Evolutionary conservation across 2,888 invertebrate species (phyloP), one percentile per base, ranked within the genome.

Genomic region (Helleia helle): DNA sequence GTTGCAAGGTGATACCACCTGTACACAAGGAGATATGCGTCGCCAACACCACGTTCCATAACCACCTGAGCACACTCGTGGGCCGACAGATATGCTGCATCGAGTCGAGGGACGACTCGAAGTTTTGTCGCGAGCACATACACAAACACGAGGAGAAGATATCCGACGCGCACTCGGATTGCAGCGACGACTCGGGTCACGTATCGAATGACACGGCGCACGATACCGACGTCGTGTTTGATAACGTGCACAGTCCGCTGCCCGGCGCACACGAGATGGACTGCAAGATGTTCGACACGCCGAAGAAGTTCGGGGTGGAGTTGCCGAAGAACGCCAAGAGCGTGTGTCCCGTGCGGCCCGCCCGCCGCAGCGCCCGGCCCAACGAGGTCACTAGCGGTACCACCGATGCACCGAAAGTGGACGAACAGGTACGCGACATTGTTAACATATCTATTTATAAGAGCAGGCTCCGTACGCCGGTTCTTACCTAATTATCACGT

Each of bases 131-230:
- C 42, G 74, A 81, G 63, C 62, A 73, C 42, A 54, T 73, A 51
- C 69, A 70, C 48, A 84, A 84, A 65, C 77, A 76, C 36, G 79
- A 83, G 36, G 84, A 85, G 55, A 86, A 86, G 64, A 76, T 80
- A 65, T 86, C 86, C 44, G 87, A 88, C 67, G 87, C 88, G 51
- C 87, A 86, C 50, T 90, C 90, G 4, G 91, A 91, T 56, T 91
- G 92, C 56, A 91, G 92, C 43, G 93, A 93, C 57, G 93, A 93
- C 75, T 93, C 93, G 42, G 93, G 93, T 45, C 92, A 93, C 71
- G 93, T 92, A 53, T 93, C 93, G 37, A 93, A 92, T 59, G 92
- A 91, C 63, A 91, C 92, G 44, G 91, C 91, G 38, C 92, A 91
- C 61, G 92, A 91, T 65, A 88, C 88, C 57, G 89, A 90, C 46